Conservation (phyloP, 1,140 invertebrate genomes). For the Heliconius nattereri region DNA sequence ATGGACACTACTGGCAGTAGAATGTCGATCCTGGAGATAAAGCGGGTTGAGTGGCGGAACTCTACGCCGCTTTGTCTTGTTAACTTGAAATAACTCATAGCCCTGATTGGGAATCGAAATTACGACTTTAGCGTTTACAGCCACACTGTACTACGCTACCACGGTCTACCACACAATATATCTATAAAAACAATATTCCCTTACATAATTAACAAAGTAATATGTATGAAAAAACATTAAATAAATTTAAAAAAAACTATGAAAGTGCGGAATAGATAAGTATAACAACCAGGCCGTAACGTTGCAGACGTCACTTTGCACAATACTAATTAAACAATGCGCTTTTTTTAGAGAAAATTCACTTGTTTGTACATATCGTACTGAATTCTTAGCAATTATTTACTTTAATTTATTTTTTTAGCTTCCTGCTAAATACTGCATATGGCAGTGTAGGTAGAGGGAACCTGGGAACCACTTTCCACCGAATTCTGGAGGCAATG, state of each 20-base stretch:
- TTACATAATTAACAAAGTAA: not conserved
- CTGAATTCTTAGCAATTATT: too few relatives aligned
- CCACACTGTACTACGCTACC: too few relatives aligned
- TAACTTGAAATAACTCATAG: too few relatives aligned
- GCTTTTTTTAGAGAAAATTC: constrained; percentile 1
- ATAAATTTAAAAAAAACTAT: not conserved
- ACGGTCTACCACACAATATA: not conserved
- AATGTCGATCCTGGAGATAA: too few relatives aligned
- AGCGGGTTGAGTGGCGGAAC: too few relatives aligned
- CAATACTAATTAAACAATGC: not conserved
- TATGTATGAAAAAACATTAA: not conserved
- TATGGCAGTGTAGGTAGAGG: not conserved
- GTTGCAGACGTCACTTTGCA: constrained; percentile 6
- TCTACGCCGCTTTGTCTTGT: not conserved
- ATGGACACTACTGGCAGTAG: too few relatives aligned
- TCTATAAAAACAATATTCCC: not conserved
- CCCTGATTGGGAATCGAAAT: too few relatives aligned
- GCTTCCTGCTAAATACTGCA: not conserved
- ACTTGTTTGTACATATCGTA: not conserved
- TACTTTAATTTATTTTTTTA: not conserved
- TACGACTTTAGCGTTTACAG: too few relatives aligned
- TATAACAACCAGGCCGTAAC: not conserved
- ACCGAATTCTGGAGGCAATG: too few relatives aligned
- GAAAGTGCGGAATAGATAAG: not conserved
- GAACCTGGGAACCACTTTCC: not conserved